Conservation (phyloP, 1,140 invertebrate species). For the Bombus sylvicola region DNA sequence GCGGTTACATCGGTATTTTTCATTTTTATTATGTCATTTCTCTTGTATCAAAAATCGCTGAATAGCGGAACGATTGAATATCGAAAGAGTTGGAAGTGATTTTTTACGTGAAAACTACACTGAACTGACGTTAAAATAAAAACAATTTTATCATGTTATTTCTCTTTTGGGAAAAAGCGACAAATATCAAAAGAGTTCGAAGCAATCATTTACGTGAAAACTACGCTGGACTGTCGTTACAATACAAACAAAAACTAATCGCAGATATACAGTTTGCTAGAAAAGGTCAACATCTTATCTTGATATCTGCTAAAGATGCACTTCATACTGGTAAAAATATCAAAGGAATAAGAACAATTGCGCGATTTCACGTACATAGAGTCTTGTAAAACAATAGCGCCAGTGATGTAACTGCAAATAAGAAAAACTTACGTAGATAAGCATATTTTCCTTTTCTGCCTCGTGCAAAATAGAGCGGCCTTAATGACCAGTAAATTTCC, state of each 20-base stretch:
- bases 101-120: too few relatives aligned
- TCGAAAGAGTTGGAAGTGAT: too few relatives aligned
- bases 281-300: constrained; percentile 31
- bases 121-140: too few relatives aligned
- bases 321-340: background rate
- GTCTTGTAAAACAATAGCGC: background rate
- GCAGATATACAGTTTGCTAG: background rate
- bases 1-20: background rate
- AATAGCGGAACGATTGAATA: too few relatives aligned
- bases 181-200: too few relatives aligned
- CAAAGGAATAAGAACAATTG: background rate
- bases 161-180: too few relatives aligned
- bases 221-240: too few relatives aligned
- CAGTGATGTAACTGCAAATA: constrained; percentile 16
- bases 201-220: too few relatives aligned
- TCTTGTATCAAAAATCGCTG: background rate
- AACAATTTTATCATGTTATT: too few relatives aligned
- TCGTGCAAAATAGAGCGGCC: constrained; percentile 15
- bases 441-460: constrained; percentile 20
- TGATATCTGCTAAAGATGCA: constrained; percentile 2
- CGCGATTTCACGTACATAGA: background rate
- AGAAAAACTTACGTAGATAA: constrained; percentile 36
- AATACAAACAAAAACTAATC: too few relatives aligned
- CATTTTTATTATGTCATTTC: background rate
- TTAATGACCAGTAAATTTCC: constrained; percentile 57